Base-by-base conservation (phyloP, 2,797 vertebrate species). In the Notolabrus celidotus region DNA sequence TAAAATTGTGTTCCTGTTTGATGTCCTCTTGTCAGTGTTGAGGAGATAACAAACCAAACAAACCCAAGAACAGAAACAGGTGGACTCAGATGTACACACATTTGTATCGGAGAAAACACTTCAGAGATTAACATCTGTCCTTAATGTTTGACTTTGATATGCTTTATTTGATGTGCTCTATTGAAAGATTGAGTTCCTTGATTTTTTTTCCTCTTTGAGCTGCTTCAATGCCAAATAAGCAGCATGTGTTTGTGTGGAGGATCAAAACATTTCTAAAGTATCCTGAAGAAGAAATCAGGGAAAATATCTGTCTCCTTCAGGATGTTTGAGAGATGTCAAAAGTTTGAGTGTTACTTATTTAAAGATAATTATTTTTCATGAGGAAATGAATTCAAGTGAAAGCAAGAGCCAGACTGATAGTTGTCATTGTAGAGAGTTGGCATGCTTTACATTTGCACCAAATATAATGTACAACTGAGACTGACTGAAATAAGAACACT, bases 101-200 rank as follows among this genome's bases (percentile, higher is more conserved):
- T 51, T 59, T 60, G 68, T 27, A 71, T 53, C 57, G 33, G 20
- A 65, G 46, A 38, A 50, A 74, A 72, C 67, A 80, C 50, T 71
- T 83, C 70, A 84, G 46, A 86, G 63, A 84, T 64, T 31, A 63
- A 85, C 77, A 86, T 84, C 54, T 78, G 76, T 82, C 89, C 71
- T 77, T 89, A 89, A 83, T 87, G 69, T 89, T 84, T 72, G 75
- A 86, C 86, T 91, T 90, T 92, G 90, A 90, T 92, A 87, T 85
- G 77, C 49, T 82, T 85, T 79, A 86, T 89, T 84, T 91, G 84
- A 92, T 92, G 84, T 92, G 77, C 54, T 55, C 67, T 39, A 65
- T 74, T 77, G 76, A 89, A 86, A 84, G 79, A 86, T 85, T 83
- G 75, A 64, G 71, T 73, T 82, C 66, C 42, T 67, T 49, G 54